These are phyloP conservation scores for Drosophila lacteicornis DNA, from an alignment of 1,140 invertebrate species.

Conservation along the genomic window DNA sequence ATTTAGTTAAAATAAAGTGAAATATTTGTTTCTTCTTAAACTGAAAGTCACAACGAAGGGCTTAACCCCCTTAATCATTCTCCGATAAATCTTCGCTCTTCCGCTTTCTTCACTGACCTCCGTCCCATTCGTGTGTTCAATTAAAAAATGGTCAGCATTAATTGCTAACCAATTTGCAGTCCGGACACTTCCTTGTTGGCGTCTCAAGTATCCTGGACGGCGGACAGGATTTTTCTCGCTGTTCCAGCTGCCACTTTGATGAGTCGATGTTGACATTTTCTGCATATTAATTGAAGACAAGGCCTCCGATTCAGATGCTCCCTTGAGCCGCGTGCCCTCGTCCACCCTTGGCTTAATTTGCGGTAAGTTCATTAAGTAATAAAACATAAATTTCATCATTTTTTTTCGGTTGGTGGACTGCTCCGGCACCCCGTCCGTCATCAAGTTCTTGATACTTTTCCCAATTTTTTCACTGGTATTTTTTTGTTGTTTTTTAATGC, in stretches of 20 bases:
- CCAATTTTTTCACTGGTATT: slow-evolving; percentile 37
- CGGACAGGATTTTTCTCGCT: slow-evolving; percentile 35
- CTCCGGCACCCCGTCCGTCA: slow-evolving; percentile 29
- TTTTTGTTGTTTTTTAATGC: slow-evolving; percentile 62
- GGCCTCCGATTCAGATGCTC: slow-evolving; percentile 25
- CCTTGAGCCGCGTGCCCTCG: slow-evolving; percentile 16
- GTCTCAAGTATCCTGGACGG: slow-evolving; percentile 39
- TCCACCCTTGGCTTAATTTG: slow-evolving; percentile 78
- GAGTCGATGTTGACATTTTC: slow-evolving; percentile 76
- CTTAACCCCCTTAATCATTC: not conserved
- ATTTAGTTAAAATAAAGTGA: too few species aligned
- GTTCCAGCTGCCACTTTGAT: slow-evolving; percentile 48
- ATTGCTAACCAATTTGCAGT: slow-evolving; percentile 75
- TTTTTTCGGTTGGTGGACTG: slow-evolving; percentile 29
- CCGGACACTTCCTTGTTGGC: slow-evolving; percentile 38
- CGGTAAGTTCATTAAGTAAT: slow-evolving; percentile 84
- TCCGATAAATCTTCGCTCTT: not conserved
- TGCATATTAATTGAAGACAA: slow-evolving; percentile 81
- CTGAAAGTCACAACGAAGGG: not conserved
- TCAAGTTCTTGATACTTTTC: slow-evolving; percentile 58
- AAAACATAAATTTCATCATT: slow-evolving; percentile 80
- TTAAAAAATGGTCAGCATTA: slow-evolving; percentile 68
- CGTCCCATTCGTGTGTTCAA: slow-evolving; percentile 61
- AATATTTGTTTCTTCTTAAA: not conserved
- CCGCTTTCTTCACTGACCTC: not conserved